Percentiles rank a stretch among this genome's conserved stretches.
Conservation (phyloP, 30 jellyfish, hydroid and myxozoan species). For the Catostylus mosaicus region DNA sequence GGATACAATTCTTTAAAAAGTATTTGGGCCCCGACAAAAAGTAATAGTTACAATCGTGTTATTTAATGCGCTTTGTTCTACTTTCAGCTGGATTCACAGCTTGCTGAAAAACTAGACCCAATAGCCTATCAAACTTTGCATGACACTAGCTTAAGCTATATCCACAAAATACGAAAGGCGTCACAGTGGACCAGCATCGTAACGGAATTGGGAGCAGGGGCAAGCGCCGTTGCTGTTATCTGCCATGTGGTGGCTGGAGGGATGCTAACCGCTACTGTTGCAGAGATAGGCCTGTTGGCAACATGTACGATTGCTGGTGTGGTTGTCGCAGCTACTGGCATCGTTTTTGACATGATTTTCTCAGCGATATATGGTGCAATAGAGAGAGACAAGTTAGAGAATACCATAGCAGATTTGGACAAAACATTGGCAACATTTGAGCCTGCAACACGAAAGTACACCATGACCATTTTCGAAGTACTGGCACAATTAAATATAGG, state of each 20-base stretch:
- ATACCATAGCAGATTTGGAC: neutral
- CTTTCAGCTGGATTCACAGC: slow-evolving; percentile 13
- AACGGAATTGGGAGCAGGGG: neutral
- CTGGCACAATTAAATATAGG: too few relatives aligned
- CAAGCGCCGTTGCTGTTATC: neutral
- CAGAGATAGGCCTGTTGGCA: neutral
- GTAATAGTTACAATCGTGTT: too few relatives aligned
- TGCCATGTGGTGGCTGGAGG: neutral
- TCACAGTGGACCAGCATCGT: neutral
- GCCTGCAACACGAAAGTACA: slow-evolving; percentile 21
- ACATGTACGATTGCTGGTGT: slow-evolving; percentile 12
- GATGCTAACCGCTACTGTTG: neutral
- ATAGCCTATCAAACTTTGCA: slow-evolving; percentile 1
- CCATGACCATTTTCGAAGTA: slow-evolving; percentile 12
- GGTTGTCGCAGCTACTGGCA: neutral
- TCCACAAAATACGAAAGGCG: neutral
- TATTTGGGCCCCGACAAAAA: too few relatives aligned
- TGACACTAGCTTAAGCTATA: neutral
- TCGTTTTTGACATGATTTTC: neutral
- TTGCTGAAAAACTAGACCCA: slow-evolving; percentile 1
- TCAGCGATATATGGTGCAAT: slow-evolving; percentile 21
- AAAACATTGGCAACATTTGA: neutral
- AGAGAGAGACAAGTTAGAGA: slow-evolving; percentile 8
- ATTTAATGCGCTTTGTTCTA: neutral
- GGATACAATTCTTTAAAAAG: too few relatives aligned